Conservation (phyloP, 2,797 vertebrate genomes). For the Limosa lapponica region DNA sequence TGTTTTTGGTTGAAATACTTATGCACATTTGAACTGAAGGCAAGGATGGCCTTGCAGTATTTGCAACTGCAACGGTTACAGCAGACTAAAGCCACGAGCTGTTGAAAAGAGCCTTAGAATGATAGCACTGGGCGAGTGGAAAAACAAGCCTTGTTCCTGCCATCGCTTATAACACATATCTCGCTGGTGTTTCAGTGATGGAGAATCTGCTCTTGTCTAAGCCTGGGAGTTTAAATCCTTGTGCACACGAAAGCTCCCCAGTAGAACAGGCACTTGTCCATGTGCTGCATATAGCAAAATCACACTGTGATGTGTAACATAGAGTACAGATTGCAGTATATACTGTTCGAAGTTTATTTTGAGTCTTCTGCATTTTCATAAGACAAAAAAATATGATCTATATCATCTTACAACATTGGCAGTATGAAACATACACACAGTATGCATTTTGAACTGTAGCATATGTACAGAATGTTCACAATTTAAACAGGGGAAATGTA, state of each 20-base stretch:
- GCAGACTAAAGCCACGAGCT: neutral
- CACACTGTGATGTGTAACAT: slow-evolving; percentile 65
- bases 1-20: neutral
- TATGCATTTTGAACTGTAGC: slow-evolving; percentile 75
- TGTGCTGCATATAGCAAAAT: slow-evolving; percentile 67
- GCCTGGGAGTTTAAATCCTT: slow-evolving; percentile 22
- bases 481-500: slow-evolving; percentile 69
- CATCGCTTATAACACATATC: neutral
- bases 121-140: neutral
- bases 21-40: neutral
- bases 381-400: slow-evolving; percentile 72
- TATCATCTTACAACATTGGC: slow-evolving; percentile 75
- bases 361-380: slow-evolving; percentile 73
- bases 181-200: neutral
- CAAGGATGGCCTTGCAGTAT: neutral
- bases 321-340: slow-evolving; percentile 70
- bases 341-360: slow-evolving; percentile 70
- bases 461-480: slow-evolving; percentile 73
- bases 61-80: neutral
- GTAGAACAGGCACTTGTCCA: slow-evolving; percentile 58
- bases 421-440: slow-evolving; percentile 71
- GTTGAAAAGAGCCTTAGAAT: slow-evolving; percentile 6
- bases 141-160: neutral
- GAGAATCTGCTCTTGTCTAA: slow-evolving; percentile 22
- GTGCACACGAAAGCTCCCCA: slow-evolving; percentile 8